A percentile compares a stretch with the other conserved stretches of the same genome.
These are phyloP conservation scores for Pseudomyrmex flavicornis DNA, from an alignment of 1,140 invertebrate genomes.

Conservation along the genomic window DNA sequence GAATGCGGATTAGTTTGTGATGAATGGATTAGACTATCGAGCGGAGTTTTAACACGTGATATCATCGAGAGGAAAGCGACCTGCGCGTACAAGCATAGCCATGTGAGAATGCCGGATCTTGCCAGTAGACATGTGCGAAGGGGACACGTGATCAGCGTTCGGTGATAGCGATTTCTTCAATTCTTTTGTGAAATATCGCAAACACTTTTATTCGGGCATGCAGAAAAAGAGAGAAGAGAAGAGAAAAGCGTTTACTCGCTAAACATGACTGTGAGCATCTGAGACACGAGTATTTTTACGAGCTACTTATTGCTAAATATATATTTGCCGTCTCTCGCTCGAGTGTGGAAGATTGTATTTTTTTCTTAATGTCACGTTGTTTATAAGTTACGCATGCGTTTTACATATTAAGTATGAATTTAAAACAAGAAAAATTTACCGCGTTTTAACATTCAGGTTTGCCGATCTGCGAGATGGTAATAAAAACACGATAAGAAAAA, in stretches of 20 bases:
- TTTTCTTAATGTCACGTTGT: background rate
- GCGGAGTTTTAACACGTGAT: constrained; percentile 48
- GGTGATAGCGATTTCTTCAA: constrained; percentile 13
- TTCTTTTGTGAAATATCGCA: constrained; percentile 6
- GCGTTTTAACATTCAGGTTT: no score
- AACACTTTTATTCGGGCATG: no score
- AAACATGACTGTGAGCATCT: background rate
- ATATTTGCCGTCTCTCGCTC: background rate
- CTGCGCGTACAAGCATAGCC: background rate
- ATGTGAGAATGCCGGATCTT: constrained; percentile 5
- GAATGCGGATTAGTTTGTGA: constrained; percentile 46
- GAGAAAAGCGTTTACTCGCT: background rate
- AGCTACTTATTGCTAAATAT: constrained; percentile 14
- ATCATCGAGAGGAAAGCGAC: constrained; percentile 37
- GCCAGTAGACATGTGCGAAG: constrained; percentile 18
- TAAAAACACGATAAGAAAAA: no score
- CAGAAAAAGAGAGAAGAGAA: no score
- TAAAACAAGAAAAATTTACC: no score
- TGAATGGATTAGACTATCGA: constrained; percentile 33
- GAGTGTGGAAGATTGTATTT: background rate
- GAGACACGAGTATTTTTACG: background rate
- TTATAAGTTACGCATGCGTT: background rate
- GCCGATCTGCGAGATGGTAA: no score
- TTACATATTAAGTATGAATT: no score
- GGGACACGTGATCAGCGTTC: constrained; percentile 30